Conservation (phyloP, 2,888 invertebrate genomes). For the Lasiommata megera region DNA sequence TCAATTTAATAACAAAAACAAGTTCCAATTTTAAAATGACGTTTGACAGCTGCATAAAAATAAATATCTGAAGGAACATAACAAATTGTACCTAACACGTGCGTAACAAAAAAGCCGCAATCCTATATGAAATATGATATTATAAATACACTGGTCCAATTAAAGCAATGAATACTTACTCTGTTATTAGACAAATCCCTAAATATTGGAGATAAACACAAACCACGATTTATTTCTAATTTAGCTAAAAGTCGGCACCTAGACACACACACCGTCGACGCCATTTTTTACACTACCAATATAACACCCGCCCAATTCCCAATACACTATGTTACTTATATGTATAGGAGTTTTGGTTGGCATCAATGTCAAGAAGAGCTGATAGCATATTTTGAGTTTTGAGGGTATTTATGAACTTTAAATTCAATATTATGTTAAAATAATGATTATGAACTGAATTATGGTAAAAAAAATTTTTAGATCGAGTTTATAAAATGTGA, state of each 20-base stretch:
- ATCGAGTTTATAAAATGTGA: not conserved
- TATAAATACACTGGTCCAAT: slow-evolving; percentile 38
- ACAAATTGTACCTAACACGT: slow-evolving; percentile 51
- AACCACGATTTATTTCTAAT: slow-evolving; percentile 82
- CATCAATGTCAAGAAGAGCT: slow-evolving; percentile 14
- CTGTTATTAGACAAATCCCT: slow-evolving; percentile 75
- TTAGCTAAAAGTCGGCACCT: slow-evolving; percentile 82
- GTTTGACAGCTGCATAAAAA: slow-evolving; percentile 64
- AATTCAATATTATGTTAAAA: too few species aligned
- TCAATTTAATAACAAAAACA: slow-evolving; percentile 24
- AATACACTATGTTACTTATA: not conserved
- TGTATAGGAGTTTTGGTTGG: slow-evolving; percentile 26
- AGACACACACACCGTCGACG: slow-evolving; percentile 83
- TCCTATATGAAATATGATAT: slow-evolving; percentile 56
- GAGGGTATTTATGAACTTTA: too few species aligned
- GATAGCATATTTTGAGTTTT: not conserved
- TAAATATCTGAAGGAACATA: slow-evolving; percentile 45
- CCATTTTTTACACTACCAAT: slow-evolving; percentile 79
- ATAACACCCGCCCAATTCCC: slow-evolving; percentile 34
- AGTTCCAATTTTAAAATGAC: slow-evolving; percentile 52
- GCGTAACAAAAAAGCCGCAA: slow-evolving; percentile 53
- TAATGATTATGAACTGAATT: too few species aligned
- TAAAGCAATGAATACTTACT: slow-evolving; percentile 57
- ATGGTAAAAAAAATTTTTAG: not conserved
- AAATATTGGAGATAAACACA: slow-evolving; percentile 77